Percentiles rank a stretch among this genome's conserved stretches.
phyloP scores from a whole-genome alignment of 2,888 invertebrate genomes.

The Drosophila dives region DNA sequence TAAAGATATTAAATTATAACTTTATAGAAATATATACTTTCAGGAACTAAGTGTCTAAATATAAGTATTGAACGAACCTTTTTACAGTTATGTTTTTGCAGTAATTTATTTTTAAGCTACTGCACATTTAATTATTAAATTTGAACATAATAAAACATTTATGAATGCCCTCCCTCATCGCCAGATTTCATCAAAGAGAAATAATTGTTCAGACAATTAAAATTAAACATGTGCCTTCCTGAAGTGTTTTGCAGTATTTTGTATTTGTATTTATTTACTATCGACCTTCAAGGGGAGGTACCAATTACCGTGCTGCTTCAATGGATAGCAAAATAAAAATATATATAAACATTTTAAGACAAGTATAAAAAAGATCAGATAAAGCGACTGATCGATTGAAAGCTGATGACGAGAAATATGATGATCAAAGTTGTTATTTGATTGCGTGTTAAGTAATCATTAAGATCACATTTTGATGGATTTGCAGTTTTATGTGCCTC shows the following conservation, averaged over 20 bases:
- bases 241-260: constrained; percentile 54
- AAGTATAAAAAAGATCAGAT: constrained; percentile 25
- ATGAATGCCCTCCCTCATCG: neutral
- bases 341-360: constrained; percentile 1
- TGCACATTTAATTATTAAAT: constrained; percentile 10
- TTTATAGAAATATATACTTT: neutral
- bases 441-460: constrained; percentile 26
- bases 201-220: constrained; percentile 42
- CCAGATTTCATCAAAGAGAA: constrained; percentile 1
- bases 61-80: neutral
- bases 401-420: constrained; percentile 47
- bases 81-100: too few relatives aligned
- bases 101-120: neutral
- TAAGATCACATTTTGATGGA: constrained; percentile 12
- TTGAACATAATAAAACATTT: constrained; percentile 5
- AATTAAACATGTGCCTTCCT: constrained; percentile 51
- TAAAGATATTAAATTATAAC: neutral
- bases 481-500: constrained; percentile 14
- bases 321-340: constrained; percentile 55
- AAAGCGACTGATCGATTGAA: constrained; percentile 48
- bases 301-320: constrained; percentile 69
- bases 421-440: constrained; percentile 21
- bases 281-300: constrained; percentile 75
- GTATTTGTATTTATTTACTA: constrained; percentile 10
- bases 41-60: neutral